Conservation (phyloP, 92 coral and sea anemone genomes). For the Phenganax subtilis region DNA sequence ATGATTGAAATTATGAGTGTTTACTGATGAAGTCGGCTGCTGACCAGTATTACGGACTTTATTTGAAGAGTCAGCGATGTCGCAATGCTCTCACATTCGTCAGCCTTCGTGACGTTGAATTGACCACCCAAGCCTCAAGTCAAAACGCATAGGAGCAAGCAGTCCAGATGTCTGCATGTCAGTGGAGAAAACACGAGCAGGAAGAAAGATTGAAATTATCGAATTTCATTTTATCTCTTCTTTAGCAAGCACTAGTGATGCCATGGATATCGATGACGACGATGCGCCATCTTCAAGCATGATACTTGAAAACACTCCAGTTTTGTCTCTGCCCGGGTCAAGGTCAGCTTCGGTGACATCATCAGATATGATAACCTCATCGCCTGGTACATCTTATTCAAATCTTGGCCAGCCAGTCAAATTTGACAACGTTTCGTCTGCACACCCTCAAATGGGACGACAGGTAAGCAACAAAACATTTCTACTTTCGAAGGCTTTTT, state of each 20-base stretch:
- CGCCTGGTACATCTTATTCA: conserved; percentile 37
- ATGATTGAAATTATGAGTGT: too few species aligned
- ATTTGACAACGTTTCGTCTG: conserved; percentile 42
- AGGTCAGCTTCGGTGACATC: conserved; percentile 14
- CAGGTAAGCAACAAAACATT: conserved; percentile 15
- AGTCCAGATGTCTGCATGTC: too few species aligned
- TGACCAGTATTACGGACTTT: too few species aligned
- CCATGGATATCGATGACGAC: conserved; percentile 87
- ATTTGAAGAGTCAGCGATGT: too few species aligned
- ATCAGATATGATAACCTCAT: conserved; percentile 24
- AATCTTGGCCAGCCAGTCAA: conserved; percentile 1
- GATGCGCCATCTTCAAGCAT: conserved; percentile 56
- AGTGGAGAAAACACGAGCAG: not conserved
- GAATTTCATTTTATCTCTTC: not conserved
- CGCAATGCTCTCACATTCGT: too few species aligned
- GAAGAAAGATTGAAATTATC: not conserved
- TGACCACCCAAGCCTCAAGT: not conserved
- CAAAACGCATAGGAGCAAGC: not conserved
- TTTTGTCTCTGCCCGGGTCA: conserved; percentile 32
- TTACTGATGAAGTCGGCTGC: too few species aligned
- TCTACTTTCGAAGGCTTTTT: too few species aligned
- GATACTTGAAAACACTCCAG: conserved; percentile 57
- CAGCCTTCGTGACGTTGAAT: too few species aligned
- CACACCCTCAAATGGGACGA: conserved; percentile 34
- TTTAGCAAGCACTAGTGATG: conserved; percentile 55